These are phyloP conservation scores for Cynocephalus volans DNA, from an alignment of 2,113 vertebrate species.

Conservation along the genomic window DNA sequence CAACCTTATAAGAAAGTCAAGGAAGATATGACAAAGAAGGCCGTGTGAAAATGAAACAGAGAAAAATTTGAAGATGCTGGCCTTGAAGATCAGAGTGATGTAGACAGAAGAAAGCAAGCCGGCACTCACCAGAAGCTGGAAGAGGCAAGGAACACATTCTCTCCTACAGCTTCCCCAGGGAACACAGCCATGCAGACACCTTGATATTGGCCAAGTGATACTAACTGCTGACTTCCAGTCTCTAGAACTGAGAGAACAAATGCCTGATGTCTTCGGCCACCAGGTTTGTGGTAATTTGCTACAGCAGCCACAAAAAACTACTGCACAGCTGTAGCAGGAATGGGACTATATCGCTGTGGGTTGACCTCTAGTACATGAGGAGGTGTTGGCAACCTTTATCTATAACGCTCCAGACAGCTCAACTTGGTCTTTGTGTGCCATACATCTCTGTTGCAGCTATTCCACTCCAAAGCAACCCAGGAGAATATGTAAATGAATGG, in stretches of 20 bases:
- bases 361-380: background rate
- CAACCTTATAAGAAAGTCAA: background rate
- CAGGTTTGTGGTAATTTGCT: background rate
- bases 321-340: background rate
- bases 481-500: background rate
- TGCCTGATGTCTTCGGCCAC: background rate
- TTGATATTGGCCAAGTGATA: background rate
- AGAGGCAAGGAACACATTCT: background rate
- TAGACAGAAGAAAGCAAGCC: background rate
- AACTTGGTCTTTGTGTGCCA: background rate
- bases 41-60: background rate
- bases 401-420: background rate
- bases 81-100: too few relatives aligned
- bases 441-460: background rate
- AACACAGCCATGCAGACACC: fast-evolving
- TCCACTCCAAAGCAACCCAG: background rate
- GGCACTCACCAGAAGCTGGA: too few relatives aligned
- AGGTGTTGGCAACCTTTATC: background rate
- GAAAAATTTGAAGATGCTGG: background rate
- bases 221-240: background rate
- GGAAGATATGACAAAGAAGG: background rate
- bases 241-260: background rate
- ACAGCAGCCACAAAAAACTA: background rate
- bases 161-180: too few relatives aligned
- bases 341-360: background rate